Conservation (phyloP, 1,140 invertebrate species). For the Hypsibius dujardini region DNA sequence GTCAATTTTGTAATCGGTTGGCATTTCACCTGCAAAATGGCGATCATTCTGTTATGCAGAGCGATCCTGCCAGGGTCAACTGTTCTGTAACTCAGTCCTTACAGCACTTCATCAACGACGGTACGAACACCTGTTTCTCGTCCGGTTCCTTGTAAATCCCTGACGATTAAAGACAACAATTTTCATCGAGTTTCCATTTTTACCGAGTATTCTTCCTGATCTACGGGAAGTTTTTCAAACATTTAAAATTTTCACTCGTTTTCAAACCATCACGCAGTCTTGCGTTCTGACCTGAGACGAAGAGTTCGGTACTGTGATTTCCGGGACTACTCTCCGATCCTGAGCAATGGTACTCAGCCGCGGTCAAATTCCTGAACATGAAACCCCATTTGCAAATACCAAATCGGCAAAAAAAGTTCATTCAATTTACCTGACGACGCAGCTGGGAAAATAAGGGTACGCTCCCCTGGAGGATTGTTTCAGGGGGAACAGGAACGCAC, state of each 20-base stretch:
- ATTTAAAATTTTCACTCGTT: too few relatives aligned
- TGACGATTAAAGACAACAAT: background rate
- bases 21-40: conserved; percentile 1
- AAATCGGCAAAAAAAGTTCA: too few relatives aligned
- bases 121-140: background rate
- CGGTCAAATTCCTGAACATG: background rate
- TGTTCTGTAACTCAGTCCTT: background rate
- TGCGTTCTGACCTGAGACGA: background rate
- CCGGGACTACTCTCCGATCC: background rate
- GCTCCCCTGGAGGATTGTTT: background rate
- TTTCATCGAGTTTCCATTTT: too few relatives aligned
- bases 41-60: too few relatives aligned
- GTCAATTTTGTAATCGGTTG: conserved; percentile 1
- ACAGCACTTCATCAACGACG: conserved; percentile 13
- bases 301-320: background rate
- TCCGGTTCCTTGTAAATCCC: conserved; percentile 15
- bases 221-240: too few relatives aligned
- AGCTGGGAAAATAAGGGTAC: background rate
- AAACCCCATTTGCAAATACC: too few relatives aligned
- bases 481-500: conserved; percentile 9
- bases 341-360: conserved; percentile 3
- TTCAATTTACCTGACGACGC: background rate
- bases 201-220: too few relatives aligned
- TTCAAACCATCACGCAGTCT: too few relatives aligned
- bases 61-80: too few relatives aligned